Conservation (phyloP, 2,888 invertebrate genomes). For the Agapostemon virescens region DNA sequence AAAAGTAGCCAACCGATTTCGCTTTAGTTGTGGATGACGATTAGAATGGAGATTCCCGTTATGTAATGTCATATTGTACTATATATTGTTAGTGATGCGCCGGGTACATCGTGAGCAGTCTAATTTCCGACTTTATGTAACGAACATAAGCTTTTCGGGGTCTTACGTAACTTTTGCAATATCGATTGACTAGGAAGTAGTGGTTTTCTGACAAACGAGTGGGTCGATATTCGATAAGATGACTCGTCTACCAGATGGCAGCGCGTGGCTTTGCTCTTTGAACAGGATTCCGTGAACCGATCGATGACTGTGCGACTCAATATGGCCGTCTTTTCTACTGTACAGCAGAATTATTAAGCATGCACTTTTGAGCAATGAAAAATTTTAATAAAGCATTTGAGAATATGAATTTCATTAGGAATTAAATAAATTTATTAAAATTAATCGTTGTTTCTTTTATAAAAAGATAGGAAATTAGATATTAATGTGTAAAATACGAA, state of each 20-base stretch:
- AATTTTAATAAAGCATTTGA: not conserved
- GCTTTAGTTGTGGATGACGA: not conserved
- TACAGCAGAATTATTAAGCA: constrained; percentile 41
- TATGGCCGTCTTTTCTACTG: constrained; percentile 73
- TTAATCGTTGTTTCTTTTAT: constrained; percentile 10
- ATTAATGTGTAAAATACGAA: not conserved
- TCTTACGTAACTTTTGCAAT: constrained; percentile 71
- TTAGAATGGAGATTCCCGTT: constrained; percentile 51
- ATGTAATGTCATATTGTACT: constrained; percentile 58
- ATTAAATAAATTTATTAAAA: not conserved
- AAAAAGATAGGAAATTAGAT: not conserved
- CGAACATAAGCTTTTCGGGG: constrained; percentile 54
- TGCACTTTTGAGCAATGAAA: constrained; percentile 7
- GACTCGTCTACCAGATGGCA: constrained; percentile 75
- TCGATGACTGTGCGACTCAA: constrained; percentile 79
- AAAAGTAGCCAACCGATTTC: constrained; percentile 33
- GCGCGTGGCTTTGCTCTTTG: constrained; percentile 66
- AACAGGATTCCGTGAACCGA: constrained; percentile 66
- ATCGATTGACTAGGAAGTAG: constrained; percentile 37
- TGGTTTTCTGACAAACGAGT: constrained; percentile 51
- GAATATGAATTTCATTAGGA: not conserved
- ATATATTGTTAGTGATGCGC: not conserved
- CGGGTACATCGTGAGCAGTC: constrained; percentile 12
- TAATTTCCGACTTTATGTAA: constrained; percentile 68
- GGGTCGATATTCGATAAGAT: constrained; percentile 74